Base-by-base conservation (phyloP, 2,888 invertebrate species). In the Cheilosia pagana region DNA sequence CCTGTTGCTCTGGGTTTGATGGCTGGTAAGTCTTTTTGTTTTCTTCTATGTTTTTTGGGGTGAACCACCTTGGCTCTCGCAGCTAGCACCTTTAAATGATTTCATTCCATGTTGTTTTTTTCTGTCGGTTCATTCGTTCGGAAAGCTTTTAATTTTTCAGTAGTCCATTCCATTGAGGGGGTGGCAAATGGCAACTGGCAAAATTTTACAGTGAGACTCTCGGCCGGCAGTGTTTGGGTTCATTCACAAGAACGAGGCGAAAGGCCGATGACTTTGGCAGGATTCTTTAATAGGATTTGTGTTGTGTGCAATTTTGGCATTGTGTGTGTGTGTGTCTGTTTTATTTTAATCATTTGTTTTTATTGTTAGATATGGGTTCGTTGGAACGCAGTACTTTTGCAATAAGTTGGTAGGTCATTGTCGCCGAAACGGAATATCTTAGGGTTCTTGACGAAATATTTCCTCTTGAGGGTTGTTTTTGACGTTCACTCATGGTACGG, bases 251-350 rank as follows among this genome's bases (percentile, higher is more conserved):
- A 50, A 23, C 14, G 5, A 35, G 31, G 28, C 57, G 45, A 39
- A 76, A 60, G 65, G 71, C 76, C 53, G 71, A 77, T 67, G 81
- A 77, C 81, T 77, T 77, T 16, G 76, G 41, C 45, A 70, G 60
- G 60, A 67, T 41, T 48, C 71, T 19, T 55, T 71, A 82, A 82
- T 77, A 45, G 65, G 39, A 77, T 82, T 77, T 57, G 59, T 23
- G 53, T 57, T 75, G 59, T 82, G 57, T 68, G 10, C 6, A 21
- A 2, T 28, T 41, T 19, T 60, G 3, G 23, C 8, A 8, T 23
- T 4, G 16, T 60, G 12, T 43, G 25, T 14, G 1, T 3, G n/a
- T 4, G 16, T 25, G 8, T 60, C 14, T 14, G 39, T 45, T 6
- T 3, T 12, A 16, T 50, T 48, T 25, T 57, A n/a, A n/a, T n/a